phyloP scores from a whole-genome alignment of 2,888 invertebrate species.

The Coronaproctus castanopsis region DNA sequence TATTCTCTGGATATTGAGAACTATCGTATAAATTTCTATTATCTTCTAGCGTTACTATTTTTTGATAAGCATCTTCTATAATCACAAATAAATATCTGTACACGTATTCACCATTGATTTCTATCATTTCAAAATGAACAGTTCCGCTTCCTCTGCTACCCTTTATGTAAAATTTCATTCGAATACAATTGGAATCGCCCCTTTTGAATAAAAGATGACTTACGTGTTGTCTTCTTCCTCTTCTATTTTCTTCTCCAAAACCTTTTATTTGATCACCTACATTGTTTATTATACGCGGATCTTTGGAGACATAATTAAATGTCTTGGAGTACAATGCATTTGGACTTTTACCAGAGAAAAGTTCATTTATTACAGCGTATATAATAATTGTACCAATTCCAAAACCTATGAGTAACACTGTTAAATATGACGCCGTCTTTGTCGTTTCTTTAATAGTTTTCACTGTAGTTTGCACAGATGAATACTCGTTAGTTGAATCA shows the following conservation, averaged over 20 bases:
- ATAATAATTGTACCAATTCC: constrained; percentile 64
- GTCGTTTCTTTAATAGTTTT: constrained; percentile 75
- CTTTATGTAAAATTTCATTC: constrained; percentile 79
- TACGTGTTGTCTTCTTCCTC: constrained; percentile 65
- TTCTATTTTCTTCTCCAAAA: constrained; percentile 64
- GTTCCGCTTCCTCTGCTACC: constrained; percentile 61
- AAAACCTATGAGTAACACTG: constrained; percentile 57
- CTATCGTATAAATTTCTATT: constrained; percentile 27
- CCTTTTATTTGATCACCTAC: constrained; percentile 77
- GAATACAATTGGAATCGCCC: constrained; percentile 54
- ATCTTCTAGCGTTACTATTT: constrained; percentile 58
- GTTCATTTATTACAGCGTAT: constrained; percentile 62
- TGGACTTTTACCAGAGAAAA: constrained; percentile 72
- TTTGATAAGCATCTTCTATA: constrained; percentile 45
- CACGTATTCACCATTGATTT: constrained; percentile 34
- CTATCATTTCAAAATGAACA: constrained; percentile 59
- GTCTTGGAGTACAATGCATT: constrained; percentile 66
- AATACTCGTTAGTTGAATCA: background rate
- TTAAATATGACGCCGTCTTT: constrained; percentile 67
- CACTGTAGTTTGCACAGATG: constrained; percentile 11
- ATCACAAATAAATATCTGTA: constrained; percentile 69
- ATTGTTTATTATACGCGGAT: constrained; percentile 55
- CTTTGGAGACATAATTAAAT: constrained; percentile 49
- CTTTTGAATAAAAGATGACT: constrained; percentile 54
- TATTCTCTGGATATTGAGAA: background rate